A percentile compares a stretch with the other conserved stretches of the same genome.
Evolutionary conservation across 2,888 invertebrate species (phyloP).

Genomic region (Acanthosepion pharaonis): DNA sequence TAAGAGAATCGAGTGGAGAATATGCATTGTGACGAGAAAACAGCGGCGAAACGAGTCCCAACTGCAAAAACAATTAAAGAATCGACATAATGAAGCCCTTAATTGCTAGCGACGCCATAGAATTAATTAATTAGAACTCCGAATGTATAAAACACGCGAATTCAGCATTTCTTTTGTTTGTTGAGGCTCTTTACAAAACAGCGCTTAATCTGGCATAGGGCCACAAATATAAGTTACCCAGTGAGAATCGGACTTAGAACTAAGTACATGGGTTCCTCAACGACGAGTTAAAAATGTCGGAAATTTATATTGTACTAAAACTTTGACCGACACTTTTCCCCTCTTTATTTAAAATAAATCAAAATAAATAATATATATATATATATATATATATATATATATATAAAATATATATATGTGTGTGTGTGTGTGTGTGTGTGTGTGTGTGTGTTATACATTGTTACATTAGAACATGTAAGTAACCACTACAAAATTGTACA

Average conservation of each 20-base stretch:
- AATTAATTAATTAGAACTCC: slow-evolving; percentile 4
- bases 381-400: no score
- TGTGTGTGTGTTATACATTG: neutral
- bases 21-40: neutral
- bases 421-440: neutral
- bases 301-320: no score
- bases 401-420: neutral
- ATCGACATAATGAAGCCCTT: slow-evolving; percentile 17
- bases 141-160: slow-evolving; percentile 12
- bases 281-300: no score
- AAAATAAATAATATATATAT: no score
- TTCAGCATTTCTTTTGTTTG: slow-evolving; percentile 33
- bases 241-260: no score
- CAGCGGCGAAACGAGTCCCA: neutral
- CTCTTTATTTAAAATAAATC: no score
- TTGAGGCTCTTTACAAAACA: neutral
- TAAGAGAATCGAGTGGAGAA: neutral
- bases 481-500: neutral
- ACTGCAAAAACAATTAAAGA: neutral
- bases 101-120: neutral
- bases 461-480: neutral
- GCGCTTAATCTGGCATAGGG: no score
- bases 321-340: no score
- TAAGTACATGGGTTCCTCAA: no score
- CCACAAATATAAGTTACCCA: no score